These are phyloP conservation scores for Aplocera efformata DNA, from an alignment of 2,888 invertebrate genomes.

Conservation along the genomic window DNA sequence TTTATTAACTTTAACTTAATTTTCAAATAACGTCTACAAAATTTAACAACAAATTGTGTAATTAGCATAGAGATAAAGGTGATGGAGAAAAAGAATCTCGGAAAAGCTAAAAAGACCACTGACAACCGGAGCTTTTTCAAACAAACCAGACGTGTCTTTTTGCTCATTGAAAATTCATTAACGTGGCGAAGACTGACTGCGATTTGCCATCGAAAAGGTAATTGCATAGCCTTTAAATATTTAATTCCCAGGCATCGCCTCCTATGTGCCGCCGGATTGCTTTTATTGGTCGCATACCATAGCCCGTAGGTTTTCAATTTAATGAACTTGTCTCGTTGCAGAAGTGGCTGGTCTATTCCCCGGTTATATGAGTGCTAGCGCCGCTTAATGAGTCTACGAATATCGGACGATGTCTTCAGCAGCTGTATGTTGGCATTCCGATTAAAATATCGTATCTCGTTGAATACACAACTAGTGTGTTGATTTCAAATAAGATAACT, in stretches of 20 bases:
- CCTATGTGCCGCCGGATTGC: constrained; percentile 48
- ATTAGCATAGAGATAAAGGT: not conserved
- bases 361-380: constrained; percentile 35
- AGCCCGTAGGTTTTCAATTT: constrained; percentile 43
- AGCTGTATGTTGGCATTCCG: constrained; percentile 40
- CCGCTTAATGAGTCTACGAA: constrained; percentile 41
- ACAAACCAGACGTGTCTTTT: constrained; percentile 34
- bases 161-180: constrained; percentile 62
- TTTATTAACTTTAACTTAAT: too few species aligned
- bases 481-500: too few species aligned
- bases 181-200: constrained; percentile 46
- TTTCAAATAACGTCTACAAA: too few species aligned
- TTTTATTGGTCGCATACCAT: constrained; percentile 44
- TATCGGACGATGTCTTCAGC: constrained; percentile 42
- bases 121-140: constrained; percentile 5
- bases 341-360: constrained; percentile 32
- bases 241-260: constrained; percentile 51
- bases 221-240: constrained; percentile 61
- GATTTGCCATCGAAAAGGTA: constrained; percentile 62
- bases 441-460: constrained; percentile 29
- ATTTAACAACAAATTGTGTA: too few species aligned
- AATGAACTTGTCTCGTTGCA: constrained; percentile 51
- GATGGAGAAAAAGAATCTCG: constrained; percentile 9
- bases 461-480: too few species aligned
- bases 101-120: constrained; percentile 10